phyloP scores from a whole-genome alignment of 2,797 vertebrate species.

The Dicrostonyx torquatus region DNA sequence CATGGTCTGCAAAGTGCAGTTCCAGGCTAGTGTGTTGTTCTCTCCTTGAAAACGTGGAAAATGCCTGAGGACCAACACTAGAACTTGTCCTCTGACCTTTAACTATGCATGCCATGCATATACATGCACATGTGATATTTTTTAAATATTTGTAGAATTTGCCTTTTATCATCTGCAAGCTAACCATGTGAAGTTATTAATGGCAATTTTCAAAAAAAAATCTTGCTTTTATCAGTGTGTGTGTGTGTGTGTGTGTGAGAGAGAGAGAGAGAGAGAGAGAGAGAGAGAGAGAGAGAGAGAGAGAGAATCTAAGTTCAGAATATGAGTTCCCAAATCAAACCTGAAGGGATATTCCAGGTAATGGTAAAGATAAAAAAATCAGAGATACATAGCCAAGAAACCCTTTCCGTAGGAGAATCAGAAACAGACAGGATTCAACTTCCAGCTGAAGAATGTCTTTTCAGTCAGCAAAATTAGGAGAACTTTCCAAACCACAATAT shows the following conservation, averaged over 20 bases:
- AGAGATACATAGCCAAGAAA: background rate
- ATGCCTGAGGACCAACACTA: background rate
- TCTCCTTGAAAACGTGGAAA: background rate
- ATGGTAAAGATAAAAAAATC: background rate
- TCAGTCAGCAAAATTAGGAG: background rate
- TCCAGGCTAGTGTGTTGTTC: background rate
- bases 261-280: too few relatives aligned
- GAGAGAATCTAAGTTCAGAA: background rate
- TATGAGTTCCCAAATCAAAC: conserved; percentile 1
- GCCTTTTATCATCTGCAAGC: background rate
- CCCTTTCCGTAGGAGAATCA: background rate
- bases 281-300: too few relatives aligned
- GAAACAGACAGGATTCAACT: background rate
- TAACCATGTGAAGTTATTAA: background rate
- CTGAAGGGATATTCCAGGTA: background rate
- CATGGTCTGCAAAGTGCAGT: background rate
- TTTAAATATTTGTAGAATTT: background rate
- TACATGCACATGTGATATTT: background rate
- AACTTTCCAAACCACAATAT: background rate
- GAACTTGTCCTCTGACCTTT: background rate
- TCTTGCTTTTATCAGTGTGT: background rate
- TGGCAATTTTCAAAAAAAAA: background rate
- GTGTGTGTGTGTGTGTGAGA: background rate
- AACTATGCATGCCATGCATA: background rate
- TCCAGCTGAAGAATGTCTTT: background rate